Conservation (phyloP, 2,888 invertebrate species). For the Chironomus tentans region DNA sequence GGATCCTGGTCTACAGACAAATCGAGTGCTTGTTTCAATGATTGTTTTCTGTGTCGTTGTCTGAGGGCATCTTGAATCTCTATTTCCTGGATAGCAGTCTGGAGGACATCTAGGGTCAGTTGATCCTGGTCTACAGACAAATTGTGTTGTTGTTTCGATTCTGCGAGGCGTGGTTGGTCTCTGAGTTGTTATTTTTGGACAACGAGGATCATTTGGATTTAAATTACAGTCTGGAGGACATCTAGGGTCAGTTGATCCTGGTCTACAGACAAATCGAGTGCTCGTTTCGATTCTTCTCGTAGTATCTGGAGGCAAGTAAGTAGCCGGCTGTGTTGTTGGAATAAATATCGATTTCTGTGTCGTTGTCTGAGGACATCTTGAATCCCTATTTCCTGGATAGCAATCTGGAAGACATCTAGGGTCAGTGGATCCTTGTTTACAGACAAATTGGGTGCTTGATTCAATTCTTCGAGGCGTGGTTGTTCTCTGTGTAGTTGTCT, state of each 20-base stretch:
- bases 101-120: slow-evolving; percentile 13
- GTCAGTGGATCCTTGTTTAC: slow-evolving; percentile 37
- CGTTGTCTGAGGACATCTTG: slow-evolving; percentile 33
- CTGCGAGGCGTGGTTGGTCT: slow-evolving; percentile 27
- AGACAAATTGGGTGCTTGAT: slow-evolving; percentile 31
- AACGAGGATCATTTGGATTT: background rate
- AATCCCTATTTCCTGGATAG: slow-evolving; percentile 36
- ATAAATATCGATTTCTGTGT: slow-evolving; percentile 3
- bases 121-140: slow-evolving; percentile 30
- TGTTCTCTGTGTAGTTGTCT: slow-evolving; percentile 30
- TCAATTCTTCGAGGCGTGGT: background rate
- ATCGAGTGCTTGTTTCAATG: background rate
- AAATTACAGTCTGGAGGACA: slow-evolving; percentile 32
- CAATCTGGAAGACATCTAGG: slow-evolving; percentile 36
- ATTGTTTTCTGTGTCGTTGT: slow-evolving; percentile 27
- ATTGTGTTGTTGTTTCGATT: slow-evolving; percentile 32
- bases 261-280: slow-evolving; percentile 25
- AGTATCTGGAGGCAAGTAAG: background rate
- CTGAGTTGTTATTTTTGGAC: slow-evolving; percentile 31
- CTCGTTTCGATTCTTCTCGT: background rate
- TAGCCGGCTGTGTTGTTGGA: slow-evolving; percentile 29
- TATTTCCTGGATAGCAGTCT: slow-evolving; percentile 33
- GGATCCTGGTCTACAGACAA: slow-evolving; percentile 32
- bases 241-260: background rate
- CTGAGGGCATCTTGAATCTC: slow-evolving; percentile 34